A percentile compares a stretch with the other conserved stretches of the same genome.
Evolutionary conservation across 2,113 vertebrate genomes (phyloP).

Genomic region (Arvicanthis niloticus): DNA sequence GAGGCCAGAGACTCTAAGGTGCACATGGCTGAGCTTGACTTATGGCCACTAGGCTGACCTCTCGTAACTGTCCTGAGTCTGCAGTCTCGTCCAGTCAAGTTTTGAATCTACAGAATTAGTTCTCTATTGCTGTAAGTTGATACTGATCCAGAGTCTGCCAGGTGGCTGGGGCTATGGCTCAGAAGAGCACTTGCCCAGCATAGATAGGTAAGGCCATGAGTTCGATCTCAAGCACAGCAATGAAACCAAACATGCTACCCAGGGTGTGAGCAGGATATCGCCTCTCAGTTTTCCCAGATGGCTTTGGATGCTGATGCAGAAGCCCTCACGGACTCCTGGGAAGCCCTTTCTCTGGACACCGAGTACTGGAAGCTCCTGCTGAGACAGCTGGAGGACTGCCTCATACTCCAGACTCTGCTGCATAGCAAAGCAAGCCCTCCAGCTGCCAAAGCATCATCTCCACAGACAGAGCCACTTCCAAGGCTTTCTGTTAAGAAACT

Average conservation of each 20-base stretch:
- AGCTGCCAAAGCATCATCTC: constrained; percentile 81
- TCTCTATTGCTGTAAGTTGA: neutral
- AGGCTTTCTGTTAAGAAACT: constrained; percentile 94
- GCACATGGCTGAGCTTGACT: accelerated
- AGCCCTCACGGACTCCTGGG: constrained; percentile 91
- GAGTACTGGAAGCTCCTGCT: constrained; percentile 97
- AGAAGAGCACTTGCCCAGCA: neutral
- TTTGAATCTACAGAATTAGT: accelerated
- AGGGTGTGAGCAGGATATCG: neutral
- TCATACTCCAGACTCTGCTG: constrained; percentile 95
- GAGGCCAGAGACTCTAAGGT: neutral
- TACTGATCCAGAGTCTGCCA: neutral
- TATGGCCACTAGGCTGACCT: neutral
- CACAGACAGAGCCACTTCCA: constrained; percentile 86
- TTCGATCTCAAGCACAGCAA: neutral
- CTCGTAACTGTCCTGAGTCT: neutral
- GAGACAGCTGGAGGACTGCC: constrained; percentile 95
- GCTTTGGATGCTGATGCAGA: constrained; percentile 87
- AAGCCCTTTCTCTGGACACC: constrained; percentile 95
- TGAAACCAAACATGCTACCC: neutral
- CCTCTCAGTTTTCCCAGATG: constrained; percentile 86
- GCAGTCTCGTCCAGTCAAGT: neutral
- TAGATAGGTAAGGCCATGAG: neutral
- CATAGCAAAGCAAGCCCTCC: constrained; percentile 83
- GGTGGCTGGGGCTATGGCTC: neutral